Conservation (phyloP, 1,140 invertebrate genomes). For the Danaus melanippus region DNA sequence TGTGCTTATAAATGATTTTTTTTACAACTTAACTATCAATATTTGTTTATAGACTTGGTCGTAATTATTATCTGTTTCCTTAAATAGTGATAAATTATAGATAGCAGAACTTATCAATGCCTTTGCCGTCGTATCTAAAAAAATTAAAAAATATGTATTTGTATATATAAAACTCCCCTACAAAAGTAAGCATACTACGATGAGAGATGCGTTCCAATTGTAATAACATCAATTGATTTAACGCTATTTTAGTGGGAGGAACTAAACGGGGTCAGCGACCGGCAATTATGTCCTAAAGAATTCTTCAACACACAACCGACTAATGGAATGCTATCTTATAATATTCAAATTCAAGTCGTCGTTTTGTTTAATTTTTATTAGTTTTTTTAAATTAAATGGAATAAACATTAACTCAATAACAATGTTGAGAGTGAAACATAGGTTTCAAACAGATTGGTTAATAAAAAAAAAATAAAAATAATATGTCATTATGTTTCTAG, state of each 20-base stretch:
- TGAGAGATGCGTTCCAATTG: slow-evolving; percentile 60
- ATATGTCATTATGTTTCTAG: no score
- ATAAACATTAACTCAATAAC: no score
- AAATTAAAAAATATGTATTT: slow-evolving; percentile 29
- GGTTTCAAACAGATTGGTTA: no score
- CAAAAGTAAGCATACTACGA: slow-evolving; percentile 46
- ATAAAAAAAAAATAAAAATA: no score
- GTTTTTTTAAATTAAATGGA: slow-evolving; percentile 5
- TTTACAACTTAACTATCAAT: no score
- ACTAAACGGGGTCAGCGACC: slow-evolving; percentile 64
- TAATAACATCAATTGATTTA: slow-evolving; percentile 71
- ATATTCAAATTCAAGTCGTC: slow-evolving; percentile 18
- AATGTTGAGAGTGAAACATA: no score
- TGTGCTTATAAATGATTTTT: neutral
- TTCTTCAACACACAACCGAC: slow-evolving; percentile 36
- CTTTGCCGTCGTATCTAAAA: no score
- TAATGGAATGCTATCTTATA: slow-evolving; percentile 28
- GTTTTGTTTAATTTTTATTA: slow-evolving; percentile 2
- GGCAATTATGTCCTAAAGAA: slow-evolving; percentile 67
- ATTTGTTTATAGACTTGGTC: no score
- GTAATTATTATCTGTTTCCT: no score
- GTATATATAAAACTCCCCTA: slow-evolving; percentile 36
- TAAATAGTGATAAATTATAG: no score
- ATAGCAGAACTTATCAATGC: no score
- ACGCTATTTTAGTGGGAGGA: slow-evolving; percentile 66